Percentiles rank a stretch among this genome's conserved stretches.
Conservation (phyloP, 2,797 vertebrate genomes). For the Natrix natrix region DNA sequence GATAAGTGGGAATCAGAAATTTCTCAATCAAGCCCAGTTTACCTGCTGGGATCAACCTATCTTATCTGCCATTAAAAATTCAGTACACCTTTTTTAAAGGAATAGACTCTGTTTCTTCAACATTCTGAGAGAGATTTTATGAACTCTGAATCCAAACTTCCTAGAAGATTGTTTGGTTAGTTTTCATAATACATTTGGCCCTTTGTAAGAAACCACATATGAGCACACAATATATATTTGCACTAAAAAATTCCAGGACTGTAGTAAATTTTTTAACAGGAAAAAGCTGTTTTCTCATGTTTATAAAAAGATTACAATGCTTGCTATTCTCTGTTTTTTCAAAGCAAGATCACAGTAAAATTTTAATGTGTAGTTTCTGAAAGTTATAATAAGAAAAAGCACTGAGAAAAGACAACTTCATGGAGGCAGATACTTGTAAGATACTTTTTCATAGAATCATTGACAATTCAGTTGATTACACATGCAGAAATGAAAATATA, state of each 20-base stretch:
- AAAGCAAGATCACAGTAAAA: conserved; percentile 24
- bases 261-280: background rate
- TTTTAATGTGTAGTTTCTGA: conserved; percentile 17
- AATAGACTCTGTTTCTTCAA: background rate
- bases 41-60: background rate
- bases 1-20: background rate
- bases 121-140: background rate
- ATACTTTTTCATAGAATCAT: background rate
- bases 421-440: conserved; percentile 14
- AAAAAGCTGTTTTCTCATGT: conserved; percentile 14
- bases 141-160: background rate
- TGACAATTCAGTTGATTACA: background rate
- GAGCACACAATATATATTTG: background rate
- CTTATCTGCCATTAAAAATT: background rate
- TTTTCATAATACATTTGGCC: background rate
- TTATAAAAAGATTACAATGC: conserved; percentile 15
- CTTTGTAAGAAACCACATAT: background rate
- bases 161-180: background rate
- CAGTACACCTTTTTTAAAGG: background rate
- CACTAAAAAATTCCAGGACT: background rate
- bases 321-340: conserved; percentile 11
- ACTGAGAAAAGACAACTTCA: background rate
- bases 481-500: conserved; percentile 7
- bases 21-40: background rate
- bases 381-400: conserved; percentile 27